phyloP scores from a whole-genome alignment of 1,140 invertebrate genomes.

The Linepithema humile region DNA sequence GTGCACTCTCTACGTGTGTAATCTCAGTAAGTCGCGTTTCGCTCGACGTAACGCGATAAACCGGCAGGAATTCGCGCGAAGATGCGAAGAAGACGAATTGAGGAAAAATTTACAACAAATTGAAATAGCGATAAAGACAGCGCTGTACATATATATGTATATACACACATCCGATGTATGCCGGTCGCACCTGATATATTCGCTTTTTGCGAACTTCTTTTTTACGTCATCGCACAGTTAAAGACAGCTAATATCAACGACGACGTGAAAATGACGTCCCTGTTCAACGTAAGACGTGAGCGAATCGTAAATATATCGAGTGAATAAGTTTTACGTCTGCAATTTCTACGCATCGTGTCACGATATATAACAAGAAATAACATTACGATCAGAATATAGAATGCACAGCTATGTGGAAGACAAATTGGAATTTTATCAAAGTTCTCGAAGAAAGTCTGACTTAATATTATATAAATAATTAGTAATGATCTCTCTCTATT shows the following conservation, averaged over 20 bases:
- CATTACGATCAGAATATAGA: background rate
- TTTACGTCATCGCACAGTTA: constrained; percentile 35
- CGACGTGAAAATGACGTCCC: constrained; percentile 22
- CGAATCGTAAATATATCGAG: constrained; percentile 22
- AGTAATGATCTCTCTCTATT: background rate
- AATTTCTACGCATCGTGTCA: constrained; percentile 9
- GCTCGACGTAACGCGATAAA: constrained; percentile 34
- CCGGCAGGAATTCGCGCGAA: constrained; percentile 35
- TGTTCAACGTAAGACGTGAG: constrained; percentile 14
- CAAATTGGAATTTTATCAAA: constrained; percentile 22
- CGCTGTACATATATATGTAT: no score
- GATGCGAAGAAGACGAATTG: background rate
- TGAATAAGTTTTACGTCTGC: constrained; percentile 10
- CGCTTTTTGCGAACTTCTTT: constrained; percentile 8
- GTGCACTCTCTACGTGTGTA: background rate
- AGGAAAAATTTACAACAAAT: background rate
- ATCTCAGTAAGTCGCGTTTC: constrained; percentile 1
- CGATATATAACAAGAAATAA: constrained; percentile 13
- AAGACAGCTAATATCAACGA: constrained; percentile 38
- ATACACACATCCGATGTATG: no score
- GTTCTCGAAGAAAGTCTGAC: background rate
- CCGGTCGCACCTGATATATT: constrained; percentile 35
- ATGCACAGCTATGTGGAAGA: background rate
- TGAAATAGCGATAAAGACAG: no score
- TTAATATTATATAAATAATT: background rate